These are phyloP conservation scores for Drosophila robusta DNA, from an alignment of 2,888 invertebrate genomes.

Conservation along the genomic window DNA sequence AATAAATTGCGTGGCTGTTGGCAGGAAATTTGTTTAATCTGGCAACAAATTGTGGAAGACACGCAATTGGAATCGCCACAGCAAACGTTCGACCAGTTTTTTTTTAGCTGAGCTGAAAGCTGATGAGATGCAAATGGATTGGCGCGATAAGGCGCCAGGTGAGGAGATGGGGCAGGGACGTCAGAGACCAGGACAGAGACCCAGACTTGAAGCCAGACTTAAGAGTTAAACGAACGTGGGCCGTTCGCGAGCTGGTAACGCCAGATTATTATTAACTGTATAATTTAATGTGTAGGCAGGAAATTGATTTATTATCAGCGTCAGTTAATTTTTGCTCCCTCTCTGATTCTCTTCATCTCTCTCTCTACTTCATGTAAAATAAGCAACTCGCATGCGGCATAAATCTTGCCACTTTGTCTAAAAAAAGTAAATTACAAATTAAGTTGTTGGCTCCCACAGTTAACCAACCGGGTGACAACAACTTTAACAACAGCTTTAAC, in stretches of 20 bases:
- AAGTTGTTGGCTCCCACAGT: conserved; percentile 82
- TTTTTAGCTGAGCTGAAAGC: conserved; percentile 57
- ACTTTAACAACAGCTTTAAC: conserved; percentile 29
- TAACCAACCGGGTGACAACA: conserved; percentile 56
- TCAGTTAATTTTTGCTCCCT: conserved; percentile 67
- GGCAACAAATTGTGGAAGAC: conserved; percentile 76
- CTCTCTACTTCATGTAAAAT: conserved; percentile 54
- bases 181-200: conserved; percentile 8
- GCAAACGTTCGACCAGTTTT: conserved; percentile 49
- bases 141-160: conserved; percentile 65
- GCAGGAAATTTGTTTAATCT: conserved; percentile 82
- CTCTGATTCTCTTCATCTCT: not conserved
- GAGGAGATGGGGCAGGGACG: conserved; percentile 24
- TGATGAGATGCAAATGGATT: conserved; percentile 82
- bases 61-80: conserved; percentile 68
- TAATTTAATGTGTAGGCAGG: conserved; percentile 79
- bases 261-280: conserved; percentile 78
- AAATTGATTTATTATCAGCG: conserved; percentile 81
- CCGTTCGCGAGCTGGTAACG: conserved; percentile 65
- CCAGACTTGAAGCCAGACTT: conserved; percentile 23
- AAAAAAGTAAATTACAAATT: conserved; percentile 73
- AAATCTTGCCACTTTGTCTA: conserved; percentile 54
- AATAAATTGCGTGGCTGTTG: conserved; percentile 78
- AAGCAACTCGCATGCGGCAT: conserved; percentile 63
- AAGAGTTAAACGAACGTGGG: conserved; percentile 74